phyloP scores from a whole-genome alignment of 2,888 invertebrate species.

The Zootermopsis nevadensis region DNA sequence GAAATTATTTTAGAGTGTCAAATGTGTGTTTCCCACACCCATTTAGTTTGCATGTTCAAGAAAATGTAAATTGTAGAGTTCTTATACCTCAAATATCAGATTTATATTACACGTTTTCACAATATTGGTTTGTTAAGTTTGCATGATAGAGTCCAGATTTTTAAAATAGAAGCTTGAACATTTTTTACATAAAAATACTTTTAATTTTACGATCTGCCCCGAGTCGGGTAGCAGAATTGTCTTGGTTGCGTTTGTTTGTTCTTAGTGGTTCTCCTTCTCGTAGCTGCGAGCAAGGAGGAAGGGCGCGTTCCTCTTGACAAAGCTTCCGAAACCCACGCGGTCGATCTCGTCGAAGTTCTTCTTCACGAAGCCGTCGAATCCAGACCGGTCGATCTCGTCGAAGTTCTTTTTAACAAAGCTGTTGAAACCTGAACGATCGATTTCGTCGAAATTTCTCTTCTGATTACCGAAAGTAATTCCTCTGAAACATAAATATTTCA shows the following conservation, averaged over 20 bases:
- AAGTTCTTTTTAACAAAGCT: constrained; percentile 65
- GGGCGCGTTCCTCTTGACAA: constrained; percentile 62
- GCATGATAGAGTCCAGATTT: not conserved
- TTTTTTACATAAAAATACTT: not conserved
- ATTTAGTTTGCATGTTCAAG: not conserved
- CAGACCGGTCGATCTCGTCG: constrained; percentile 66
- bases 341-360: constrained; percentile 67
- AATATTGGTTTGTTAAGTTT: not conserved
- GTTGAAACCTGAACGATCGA: constrained; percentile 69
- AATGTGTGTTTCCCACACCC: too few relatives aligned
- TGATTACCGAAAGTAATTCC: constrained; percentile 62
- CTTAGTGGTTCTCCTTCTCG: constrained; percentile 40
- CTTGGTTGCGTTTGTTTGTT: not conserved
- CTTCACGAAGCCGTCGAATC: constrained; percentile 71
- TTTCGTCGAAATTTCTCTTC: constrained; percentile 72
- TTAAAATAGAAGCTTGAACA: not conserved
- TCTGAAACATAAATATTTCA: constrained; percentile 54
- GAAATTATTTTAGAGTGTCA: not conserved
- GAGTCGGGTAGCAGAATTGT: not conserved
- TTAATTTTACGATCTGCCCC: not conserved
- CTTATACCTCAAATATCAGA: not conserved
- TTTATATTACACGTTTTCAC: not conserved
- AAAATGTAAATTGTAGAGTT: not conserved
- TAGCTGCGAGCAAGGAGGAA: constrained; percentile 46
- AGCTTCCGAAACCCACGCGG: constrained; percentile 63